A percentile compares a stretch with the other conserved stretches of the same genome.
Conservation (phyloP, 1,140 invertebrate genomes). For the Rhizoglyphus robini region DNA sequence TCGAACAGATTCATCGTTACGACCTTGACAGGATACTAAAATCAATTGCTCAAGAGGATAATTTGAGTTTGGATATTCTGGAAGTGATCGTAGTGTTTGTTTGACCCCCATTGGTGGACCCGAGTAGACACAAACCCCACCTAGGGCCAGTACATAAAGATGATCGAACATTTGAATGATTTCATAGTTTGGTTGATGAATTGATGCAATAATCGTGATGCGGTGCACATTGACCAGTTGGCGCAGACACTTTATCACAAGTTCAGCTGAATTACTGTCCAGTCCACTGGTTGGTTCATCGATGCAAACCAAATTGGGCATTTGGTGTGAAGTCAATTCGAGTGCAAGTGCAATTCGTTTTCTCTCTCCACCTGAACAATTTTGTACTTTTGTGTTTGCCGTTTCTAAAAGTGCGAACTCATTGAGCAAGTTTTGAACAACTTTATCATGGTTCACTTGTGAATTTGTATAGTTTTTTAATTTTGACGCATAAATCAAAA, state of each 20-base stretch:
- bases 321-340: constrained; percentile 38
- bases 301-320: constrained; percentile 11
- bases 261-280: constrained; percentile 8
- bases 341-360: constrained; percentile 83
- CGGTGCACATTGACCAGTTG: not conserved
- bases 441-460: constrained; percentile 7
- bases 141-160: constrained; percentile 9
- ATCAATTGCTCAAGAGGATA: too few species aligned
- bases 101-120: not conserved
- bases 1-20: too few species aligned
- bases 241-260: constrained; percentile 38
- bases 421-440: not conserved
- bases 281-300: constrained; percentile 18
- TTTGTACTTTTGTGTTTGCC: constrained; percentile 10
- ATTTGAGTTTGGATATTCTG: too few species aligned
- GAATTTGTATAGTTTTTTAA: constrained; percentile 56
- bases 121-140: constrained; percentile 14
- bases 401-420: constrained; percentile 3
- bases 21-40: too few species aligned
- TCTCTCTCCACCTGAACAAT: constrained; percentile 58
- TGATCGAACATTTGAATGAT: constrained; percentile 12
- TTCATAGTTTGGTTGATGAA: constrained; percentile 18
- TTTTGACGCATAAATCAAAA: constrained; percentile 78
- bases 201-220: constrained; percentile 9
- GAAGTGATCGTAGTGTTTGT: not conserved